A percentile compares a stretch with the other conserved stretches of the same genome.
Conservation (phyloP, 2,888 invertebrate species). For the Elgonia sp. region DNA sequence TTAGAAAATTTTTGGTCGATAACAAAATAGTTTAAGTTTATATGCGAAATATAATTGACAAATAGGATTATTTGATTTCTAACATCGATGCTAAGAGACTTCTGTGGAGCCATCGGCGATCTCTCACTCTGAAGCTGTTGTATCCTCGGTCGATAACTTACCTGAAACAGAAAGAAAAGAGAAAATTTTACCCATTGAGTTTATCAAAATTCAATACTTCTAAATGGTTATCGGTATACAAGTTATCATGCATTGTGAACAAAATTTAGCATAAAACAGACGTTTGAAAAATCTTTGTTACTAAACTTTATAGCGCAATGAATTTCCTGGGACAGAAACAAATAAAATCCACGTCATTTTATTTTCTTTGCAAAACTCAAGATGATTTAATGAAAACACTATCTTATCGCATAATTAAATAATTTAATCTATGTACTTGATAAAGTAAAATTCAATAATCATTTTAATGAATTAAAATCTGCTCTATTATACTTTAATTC, state of each 20-base stretch:
- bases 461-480: no score
- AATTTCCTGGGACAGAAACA: background rate
- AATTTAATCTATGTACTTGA: background rate
- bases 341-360: background rate
- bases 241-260: background rate
- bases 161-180: slow-evolving; percentile 77
- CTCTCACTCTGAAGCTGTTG: slow-evolving; percentile 47
- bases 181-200: slow-evolving; percentile 60
- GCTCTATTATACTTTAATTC: no score
- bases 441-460: no score
- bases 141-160: slow-evolving; percentile 78
- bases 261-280: background rate
- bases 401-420: background rate
- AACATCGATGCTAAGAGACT: slow-evolving; percentile 23
- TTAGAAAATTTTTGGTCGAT: no score
- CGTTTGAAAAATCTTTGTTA: no score
- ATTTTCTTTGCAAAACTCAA: background rate
- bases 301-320: background rate
- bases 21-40: background rate
- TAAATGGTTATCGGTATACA: slow-evolving; percentile 25
- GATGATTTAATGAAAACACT: background rate
- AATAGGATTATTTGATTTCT: slow-evolving; percentile 21
- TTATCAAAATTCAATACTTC: slow-evolving; percentile 10
- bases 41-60: background rate
- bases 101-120: slow-evolving; percentile 55